These are phyloP conservation scores for Magallana nippona DNA, from an alignment of 2,888 invertebrate species.

Conservation along the genomic window DNA sequence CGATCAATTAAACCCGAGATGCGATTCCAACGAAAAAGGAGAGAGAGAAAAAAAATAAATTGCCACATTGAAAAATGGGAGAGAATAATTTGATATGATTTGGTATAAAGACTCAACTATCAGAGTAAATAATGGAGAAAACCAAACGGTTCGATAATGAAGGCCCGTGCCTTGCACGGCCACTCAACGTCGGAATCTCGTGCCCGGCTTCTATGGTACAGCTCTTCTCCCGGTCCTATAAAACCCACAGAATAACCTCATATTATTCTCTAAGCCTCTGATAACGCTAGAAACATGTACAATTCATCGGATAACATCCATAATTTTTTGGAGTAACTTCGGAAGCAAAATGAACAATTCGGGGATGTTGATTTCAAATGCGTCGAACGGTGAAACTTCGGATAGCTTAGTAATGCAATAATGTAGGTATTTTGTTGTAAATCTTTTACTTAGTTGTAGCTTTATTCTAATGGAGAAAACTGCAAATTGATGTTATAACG, in stretches of 20 bases:
- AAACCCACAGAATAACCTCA: conserved; percentile 25
- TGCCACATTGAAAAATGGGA: conserved; percentile 2
- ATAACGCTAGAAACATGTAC: not conserved
- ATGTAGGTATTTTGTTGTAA: not conserved
- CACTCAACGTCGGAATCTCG: not conserved
- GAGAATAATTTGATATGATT: conserved; percentile 32
- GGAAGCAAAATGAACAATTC: not conserved
- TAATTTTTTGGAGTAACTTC: not conserved
- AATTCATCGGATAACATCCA: not conserved
- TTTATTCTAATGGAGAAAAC: not conserved
- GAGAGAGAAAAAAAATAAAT: not conserved
- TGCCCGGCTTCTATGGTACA: conserved; percentile 20
- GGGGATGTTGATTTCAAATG: too few species aligned
- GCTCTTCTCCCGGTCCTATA: not conserved
- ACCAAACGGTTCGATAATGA: conserved; percentile 7
- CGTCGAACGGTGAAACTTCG: too few species aligned
- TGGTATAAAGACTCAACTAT: not conserved
- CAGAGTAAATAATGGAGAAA: conserved; percentile 14
- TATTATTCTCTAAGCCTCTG: not conserved
- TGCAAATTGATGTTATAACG: not conserved
- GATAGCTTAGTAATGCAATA: too few species aligned
- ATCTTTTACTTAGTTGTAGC: not conserved
- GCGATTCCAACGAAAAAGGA: too few species aligned
- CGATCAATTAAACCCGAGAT: not conserved
- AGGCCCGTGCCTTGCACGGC: conserved; percentile 4